phyloP scores from a whole-genome alignment of 2,888 invertebrate species.

The Disparrhopalites patrizii region DNA sequence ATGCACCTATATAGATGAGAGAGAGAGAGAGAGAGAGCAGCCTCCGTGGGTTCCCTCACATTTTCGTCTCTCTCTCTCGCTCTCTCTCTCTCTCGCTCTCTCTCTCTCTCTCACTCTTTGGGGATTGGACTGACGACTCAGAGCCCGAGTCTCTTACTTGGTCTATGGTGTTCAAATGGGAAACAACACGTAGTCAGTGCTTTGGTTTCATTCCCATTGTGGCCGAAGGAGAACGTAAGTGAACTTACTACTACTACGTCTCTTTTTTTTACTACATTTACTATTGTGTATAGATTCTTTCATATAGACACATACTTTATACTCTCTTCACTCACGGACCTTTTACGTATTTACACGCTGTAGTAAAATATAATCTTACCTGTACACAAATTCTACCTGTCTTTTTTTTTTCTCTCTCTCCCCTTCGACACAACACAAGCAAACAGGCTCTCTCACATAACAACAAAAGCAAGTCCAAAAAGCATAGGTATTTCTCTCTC shows the following conservation, averaged over 20 bases:
- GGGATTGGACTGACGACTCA: not conserved
- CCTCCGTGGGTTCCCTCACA: slow-evolving; percentile 16
- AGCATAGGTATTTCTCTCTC: slow-evolving; percentile 1
- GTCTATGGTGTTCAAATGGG: slow-evolving; percentile 7
- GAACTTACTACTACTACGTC: not conserved
- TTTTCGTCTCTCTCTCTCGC: not conserved
- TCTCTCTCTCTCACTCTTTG: not conserved
- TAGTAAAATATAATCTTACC: slow-evolving; percentile 11
- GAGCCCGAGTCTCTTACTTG: not conserved
- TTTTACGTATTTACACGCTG: slow-evolving; percentile 2
- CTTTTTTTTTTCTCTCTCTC: too few relatives aligned
- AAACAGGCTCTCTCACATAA: too few relatives aligned
- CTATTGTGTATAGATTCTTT: not conserved
- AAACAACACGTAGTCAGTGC: too few relatives aligned
- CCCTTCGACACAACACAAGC: slow-evolving; percentile 1
- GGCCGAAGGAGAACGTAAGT: slow-evolving; percentile 1
- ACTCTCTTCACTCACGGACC: not conserved
- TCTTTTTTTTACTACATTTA: too few relatives aligned
- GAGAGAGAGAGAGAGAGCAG: not conserved
- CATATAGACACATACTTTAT: not conserved
- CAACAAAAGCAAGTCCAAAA: too few relatives aligned
- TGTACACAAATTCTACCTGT: slow-evolving; percentile 9
- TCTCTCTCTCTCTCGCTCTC: not conserved
- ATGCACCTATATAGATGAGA: not conserved
- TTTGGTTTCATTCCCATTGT: slow-evolving; percentile 7